Percentiles rank a stretch among this genome's conserved stretches.
phyloP scores from a whole-genome alignment of 2,888 invertebrate genomes.

The Idaea dimidiata region DNA sequence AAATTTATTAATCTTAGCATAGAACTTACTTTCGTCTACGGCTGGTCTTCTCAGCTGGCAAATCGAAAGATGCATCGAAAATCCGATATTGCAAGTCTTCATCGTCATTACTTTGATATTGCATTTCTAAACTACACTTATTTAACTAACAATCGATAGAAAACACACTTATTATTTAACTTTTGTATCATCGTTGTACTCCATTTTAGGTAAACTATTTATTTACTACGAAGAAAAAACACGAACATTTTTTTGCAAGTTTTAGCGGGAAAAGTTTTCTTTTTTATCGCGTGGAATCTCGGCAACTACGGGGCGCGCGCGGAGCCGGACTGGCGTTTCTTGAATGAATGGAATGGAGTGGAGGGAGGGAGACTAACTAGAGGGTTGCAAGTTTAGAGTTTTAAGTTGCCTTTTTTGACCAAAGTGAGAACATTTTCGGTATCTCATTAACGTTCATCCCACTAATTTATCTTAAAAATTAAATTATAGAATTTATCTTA shows the following conservation, averaged over 20 bases:
- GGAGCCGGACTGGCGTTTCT: conserved; percentile 56
- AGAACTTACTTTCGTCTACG: conserved; percentile 68
- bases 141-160: conserved; percentile 55
- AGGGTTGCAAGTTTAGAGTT: background rate
- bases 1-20: background rate
- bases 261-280: conserved; percentile 20
- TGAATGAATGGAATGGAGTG: background rate
- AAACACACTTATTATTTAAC: conserved; percentile 66
- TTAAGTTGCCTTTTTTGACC: background rate
- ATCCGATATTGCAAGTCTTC: conserved; percentile 78
- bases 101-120: conserved; percentile 76
- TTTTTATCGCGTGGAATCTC: conserved; percentile 47
- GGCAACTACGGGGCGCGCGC: conserved; percentile 58
- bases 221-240: conserved; percentile 16
- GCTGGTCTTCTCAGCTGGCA: conserved; percentile 53
- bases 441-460: too few species aligned
- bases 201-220: conserved; percentile 34
- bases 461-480: too few species aligned
- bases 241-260: conserved; percentile 21
- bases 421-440: too few species aligned
- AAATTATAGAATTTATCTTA: too few species aligned
- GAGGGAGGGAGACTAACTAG: background rate
- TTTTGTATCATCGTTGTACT: conserved; percentile 65
- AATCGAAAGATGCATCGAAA: conserved; percentile 76
- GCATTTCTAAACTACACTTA: conserved; percentile 69